A percentile compares a stretch with the other conserved stretches of the same genome.
Conservation (phyloP, 2,888 invertebrate genomes). For the Sarcophaga rosellei region DNA sequence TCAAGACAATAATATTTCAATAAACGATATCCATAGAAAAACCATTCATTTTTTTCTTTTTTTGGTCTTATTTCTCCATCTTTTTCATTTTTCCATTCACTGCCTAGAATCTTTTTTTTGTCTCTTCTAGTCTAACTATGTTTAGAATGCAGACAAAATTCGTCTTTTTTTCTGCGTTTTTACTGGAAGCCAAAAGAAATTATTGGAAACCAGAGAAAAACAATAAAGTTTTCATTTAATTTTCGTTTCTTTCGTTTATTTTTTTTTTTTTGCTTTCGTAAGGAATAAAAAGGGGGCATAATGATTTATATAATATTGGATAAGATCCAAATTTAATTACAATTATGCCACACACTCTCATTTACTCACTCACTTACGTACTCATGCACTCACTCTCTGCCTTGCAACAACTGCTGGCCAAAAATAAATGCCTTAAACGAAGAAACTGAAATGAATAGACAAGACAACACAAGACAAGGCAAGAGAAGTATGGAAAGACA, state of each 20-base stretch:
- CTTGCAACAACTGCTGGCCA: not conserved
- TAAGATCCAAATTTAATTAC: slow-evolving; percentile 79
- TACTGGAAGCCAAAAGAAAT: slow-evolving; percentile 45
- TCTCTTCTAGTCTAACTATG: slow-evolving; percentile 46
- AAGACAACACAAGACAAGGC: not conserved
- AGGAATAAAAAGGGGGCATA: slow-evolving; percentile 62
- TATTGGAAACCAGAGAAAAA: slow-evolving; percentile 46
- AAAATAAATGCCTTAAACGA: not conserved
- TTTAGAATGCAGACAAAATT: slow-evolving; percentile 31
- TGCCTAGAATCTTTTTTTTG: not conserved
- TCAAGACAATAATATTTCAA: slow-evolving; percentile 68
- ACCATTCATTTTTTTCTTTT: not conserved
- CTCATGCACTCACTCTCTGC: slow-evolving; percentile 3
- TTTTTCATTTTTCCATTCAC: not conserved
- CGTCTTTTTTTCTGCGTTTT: not conserved
- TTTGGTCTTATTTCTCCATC: not conserved
- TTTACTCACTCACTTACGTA: not conserved
- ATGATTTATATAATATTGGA: slow-evolving; percentile 77
- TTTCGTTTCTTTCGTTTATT: not conserved
- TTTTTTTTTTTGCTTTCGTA: not conserved
- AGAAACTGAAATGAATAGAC: slow-evolving; percentile 2
- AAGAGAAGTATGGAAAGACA: slow-evolving; percentile 14
- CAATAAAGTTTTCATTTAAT: slow-evolving; percentile 34
- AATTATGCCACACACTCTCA: slow-evolving; percentile 65
- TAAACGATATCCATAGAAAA: slow-evolving; percentile 59